Evolutionary conservation across 2,888 invertebrate genomes (phyloP).

Genomic region (Aspidiotus destructor): DNA sequence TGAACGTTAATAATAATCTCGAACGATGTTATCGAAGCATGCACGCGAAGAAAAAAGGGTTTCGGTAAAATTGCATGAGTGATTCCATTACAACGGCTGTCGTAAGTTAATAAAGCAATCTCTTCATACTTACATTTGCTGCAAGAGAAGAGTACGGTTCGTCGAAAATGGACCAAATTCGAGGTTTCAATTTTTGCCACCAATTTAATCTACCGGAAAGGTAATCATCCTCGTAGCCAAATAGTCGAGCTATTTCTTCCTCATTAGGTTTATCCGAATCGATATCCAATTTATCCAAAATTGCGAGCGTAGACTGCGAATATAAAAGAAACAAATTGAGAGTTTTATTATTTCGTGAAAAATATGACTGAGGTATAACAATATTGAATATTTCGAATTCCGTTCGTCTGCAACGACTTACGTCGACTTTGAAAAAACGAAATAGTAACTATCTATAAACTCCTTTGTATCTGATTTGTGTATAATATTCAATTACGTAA

Average conservation of each 20-base stretch:
- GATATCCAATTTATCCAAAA: slow-evolving; percentile 88
- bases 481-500: too few species aligned
- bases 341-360: not conserved
- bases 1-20: too few species aligned
- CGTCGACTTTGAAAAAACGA: too few species aligned
- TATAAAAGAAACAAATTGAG: slow-evolving; percentile 25
- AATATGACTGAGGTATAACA: too few species aligned
- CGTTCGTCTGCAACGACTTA: too few species aligned
- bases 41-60: too few species aligned
- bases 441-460: too few species aligned
- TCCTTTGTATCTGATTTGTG: too few species aligned
- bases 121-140: slow-evolving; percentile 65
- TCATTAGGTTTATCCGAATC: slow-evolving; percentile 87
- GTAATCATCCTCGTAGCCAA: slow-evolving; percentile 81
- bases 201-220: slow-evolving; percentile 64
- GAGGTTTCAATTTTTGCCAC: slow-evolving; percentile 87
- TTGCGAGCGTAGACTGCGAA: slow-evolving; percentile 81
- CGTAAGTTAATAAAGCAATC: not conserved
- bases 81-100: too few species aligned
- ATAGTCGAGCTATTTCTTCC: slow-evolving; percentile 84
- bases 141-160: slow-evolving; percentile 88
- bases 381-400: too few species aligned
- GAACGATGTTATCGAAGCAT: too few species aligned
- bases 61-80: too few species aligned
- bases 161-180: slow-evolving; percentile 90